Conservation (phyloP, 2,797 vertebrate species). For the Otolemur crassicaudatus region DNA sequence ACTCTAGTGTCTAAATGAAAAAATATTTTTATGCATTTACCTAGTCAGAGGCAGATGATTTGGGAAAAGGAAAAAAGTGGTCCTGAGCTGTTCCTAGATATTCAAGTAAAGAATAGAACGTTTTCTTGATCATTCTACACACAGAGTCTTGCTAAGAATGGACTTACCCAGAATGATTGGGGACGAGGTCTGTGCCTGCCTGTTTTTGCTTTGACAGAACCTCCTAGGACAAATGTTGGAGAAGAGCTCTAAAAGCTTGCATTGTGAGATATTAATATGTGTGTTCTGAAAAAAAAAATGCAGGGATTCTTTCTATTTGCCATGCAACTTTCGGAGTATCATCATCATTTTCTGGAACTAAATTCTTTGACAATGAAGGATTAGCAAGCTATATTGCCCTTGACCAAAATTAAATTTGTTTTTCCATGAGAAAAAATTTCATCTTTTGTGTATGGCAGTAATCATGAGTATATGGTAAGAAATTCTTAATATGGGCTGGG, state of each 20-base stretch:
- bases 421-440: not conserved
- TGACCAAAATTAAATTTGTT: constrained; percentile 49
- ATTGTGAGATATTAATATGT: not conserved
- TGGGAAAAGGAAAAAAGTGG: not conserved
- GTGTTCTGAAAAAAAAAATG: constrained; percentile 36
- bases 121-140: not conserved
- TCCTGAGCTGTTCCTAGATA: not conserved
- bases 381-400: not conserved
- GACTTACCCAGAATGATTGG: not conserved
- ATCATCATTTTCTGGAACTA: constrained; percentile 46
- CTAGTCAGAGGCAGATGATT: not conserved
- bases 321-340: constrained; percentile 5
- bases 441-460: not conserved
- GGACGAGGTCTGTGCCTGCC: not conserved
- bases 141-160: not conserved
- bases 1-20: not conserved
- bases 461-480: not conserved
- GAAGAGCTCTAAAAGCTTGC: not conserved
- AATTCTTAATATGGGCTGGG: not conserved
- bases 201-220: not conserved
- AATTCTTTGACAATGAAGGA: constrained; percentile 53
- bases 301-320: constrained; percentile 18
- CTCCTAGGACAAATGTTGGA: not conserved
- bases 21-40: not conserved
- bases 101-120: not conserved